phyloP scores from a whole-genome alignment of 2,888 invertebrate genomes.

The Cylloceria caligata region DNA sequence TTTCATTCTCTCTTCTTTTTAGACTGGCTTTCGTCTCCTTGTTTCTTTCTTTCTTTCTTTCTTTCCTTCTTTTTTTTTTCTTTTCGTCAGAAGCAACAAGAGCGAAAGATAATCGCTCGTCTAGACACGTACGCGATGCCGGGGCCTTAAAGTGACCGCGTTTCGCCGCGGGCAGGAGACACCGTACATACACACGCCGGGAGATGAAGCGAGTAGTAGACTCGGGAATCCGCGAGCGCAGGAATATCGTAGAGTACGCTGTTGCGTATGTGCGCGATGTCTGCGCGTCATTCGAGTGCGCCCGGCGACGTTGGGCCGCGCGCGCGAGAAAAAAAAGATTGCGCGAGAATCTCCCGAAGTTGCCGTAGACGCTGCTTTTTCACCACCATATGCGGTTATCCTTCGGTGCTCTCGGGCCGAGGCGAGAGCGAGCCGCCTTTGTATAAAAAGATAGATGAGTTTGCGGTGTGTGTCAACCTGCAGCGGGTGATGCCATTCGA shows the following conservation, averaged over 20 bases:
- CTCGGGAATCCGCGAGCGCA: not conserved
- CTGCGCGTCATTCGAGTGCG: constrained; percentile 11
- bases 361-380: constrained; percentile 37
- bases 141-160: constrained; percentile 51
- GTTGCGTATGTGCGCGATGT: constrained; percentile 14
- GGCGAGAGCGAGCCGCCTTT: constrained; percentile 26
- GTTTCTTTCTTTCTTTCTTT: constrained; percentile 2
- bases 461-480: constrained; percentile 42
- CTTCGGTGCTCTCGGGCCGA: constrained; percentile 15
- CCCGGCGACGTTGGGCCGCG: constrained; percentile 22
- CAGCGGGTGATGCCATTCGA: constrained; percentile 46
- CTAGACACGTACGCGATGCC: constrained; percentile 48
- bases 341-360: constrained; percentile 36
- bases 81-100: constrained; percentile 5
- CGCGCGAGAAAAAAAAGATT: constrained; percentile 39
- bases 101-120: constrained; percentile 48
- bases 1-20: constrained; percentile 10
- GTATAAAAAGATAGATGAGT: constrained; percentile 50
- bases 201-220: constrained; percentile 20
- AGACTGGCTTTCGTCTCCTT: constrained; percentile 9
- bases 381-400: constrained; percentile 55
- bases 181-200: not conserved
- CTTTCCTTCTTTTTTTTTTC: not conserved
- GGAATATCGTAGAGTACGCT: constrained; percentile 31
- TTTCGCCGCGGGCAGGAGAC: constrained; percentile 48